These are phyloP conservation scores for Siderastrea radians DNA, from an alignment of 92 coral and sea anemone species.

Conservation along the genomic window DNA sequence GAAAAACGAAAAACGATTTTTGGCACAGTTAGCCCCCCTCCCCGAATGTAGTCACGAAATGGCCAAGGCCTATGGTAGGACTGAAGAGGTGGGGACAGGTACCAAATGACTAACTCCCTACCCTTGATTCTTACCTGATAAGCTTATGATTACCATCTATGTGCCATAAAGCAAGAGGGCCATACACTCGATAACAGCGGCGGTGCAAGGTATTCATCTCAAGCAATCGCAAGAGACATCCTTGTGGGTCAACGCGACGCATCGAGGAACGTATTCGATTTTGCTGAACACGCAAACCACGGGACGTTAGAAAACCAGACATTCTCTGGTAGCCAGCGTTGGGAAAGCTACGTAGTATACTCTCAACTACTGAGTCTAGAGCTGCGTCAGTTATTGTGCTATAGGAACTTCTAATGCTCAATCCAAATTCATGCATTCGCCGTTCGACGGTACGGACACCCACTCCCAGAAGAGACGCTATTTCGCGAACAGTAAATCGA, in stretches of 20 bases:
- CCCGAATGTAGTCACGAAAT: too few relatives aligned
- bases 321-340: conserved; percentile 52
- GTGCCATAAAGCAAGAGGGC: conserved; percentile 29
- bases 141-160: background rate
- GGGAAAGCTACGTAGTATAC: conserved; percentile 32
- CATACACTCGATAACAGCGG: background rate
- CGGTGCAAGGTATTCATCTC: background rate
- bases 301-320: conserved; percentile 40
- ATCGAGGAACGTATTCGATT: conserved; percentile 12
- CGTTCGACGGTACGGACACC: conserved; percentile 47
- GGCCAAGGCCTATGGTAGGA: background rate
- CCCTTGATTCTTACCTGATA: background rate
- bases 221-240: background rate
- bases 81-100: background rate
- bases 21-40: too few relatives aligned
- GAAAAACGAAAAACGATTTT: too few relatives aligned
- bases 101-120: background rate
- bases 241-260: background rate
- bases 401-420: conserved; percentile 15
- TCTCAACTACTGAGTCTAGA: conserved; percentile 20
- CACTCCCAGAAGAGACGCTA: conserved; percentile 51
- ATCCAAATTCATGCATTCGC: conserved; percentile 40
- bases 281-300: conserved; percentile 31
- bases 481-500: conserved; percentile 26
- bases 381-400: conserved; percentile 18